phyloP scores from a whole-genome alignment of 2,113 vertebrate species.

The Melanerpes aurifrons region DNA sequence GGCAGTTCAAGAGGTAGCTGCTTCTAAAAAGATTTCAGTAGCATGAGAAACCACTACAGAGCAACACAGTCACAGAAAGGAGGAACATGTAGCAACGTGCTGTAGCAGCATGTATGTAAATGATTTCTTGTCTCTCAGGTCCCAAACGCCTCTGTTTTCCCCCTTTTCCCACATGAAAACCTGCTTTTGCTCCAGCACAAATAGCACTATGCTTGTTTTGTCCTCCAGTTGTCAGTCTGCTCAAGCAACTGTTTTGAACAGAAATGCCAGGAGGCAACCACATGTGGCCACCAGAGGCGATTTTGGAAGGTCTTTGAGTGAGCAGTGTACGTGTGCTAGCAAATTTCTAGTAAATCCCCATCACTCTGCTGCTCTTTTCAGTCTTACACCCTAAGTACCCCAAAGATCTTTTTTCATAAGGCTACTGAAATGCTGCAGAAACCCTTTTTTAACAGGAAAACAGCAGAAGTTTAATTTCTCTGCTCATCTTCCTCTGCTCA shows the following conservation, averaged over 20 bases:
- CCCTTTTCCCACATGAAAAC: neutral
- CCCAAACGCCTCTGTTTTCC: neutral
- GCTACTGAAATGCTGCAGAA: fast-evolving
- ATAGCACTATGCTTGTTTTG: neutral
- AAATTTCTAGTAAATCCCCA: neutral
- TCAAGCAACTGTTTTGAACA: neutral
- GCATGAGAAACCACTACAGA: neutral
- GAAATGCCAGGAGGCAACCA: neutral
- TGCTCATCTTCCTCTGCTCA: neutral
- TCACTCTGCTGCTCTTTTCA: neutral
- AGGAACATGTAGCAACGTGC: neutral
- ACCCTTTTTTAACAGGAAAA: neutral
- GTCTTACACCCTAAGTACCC: neutral
- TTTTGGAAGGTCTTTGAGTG: neutral
- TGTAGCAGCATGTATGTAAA: neutral
- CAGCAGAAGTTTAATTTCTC: neutral
- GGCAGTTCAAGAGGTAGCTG: neutral
- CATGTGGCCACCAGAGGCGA: neutral
- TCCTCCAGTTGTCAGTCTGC: neutral
- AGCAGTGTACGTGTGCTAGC: no score
- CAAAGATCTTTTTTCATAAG: neutral
- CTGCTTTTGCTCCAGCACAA: neutral
- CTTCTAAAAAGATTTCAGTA: neutral
- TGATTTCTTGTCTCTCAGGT: neutral
- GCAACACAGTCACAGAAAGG: neutral